Base-by-base conservation (phyloP, 2,113 vertebrate genomes). In the Peromyscus leucopus region DNA sequence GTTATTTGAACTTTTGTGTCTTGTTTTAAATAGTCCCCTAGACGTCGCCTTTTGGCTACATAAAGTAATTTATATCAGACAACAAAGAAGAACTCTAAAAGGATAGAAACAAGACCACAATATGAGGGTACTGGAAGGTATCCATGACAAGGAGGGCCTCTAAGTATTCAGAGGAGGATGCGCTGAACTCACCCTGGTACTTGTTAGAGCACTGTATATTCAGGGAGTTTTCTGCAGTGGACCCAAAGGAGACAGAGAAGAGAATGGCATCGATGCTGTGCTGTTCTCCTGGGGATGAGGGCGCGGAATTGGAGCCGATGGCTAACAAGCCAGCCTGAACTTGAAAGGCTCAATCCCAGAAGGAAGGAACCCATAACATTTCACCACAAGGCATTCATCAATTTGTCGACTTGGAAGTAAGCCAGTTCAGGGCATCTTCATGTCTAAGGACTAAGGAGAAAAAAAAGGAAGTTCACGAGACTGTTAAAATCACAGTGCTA, bases 1-100 rank as follows among this genome's bases (percentile, higher is more conserved):
- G 4, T 55, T 42, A 61, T 80, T 76, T 94, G 36, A 92, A 83
- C 57, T 83, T 63, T 88, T 80, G 46, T 63, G 28, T 93, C 61
- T 76, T 80, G 15, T 91, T 95, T 80, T 80, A 86, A 69, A 55
- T 63, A 61, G 76, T 93, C 71, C 74, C 46, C 28, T 88, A 57
- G 19, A 57, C 10, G 42, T 94, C 31, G 61, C 22, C 55, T 89
- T 89, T 63, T 92, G 71, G 59, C 46, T 92, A 84, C 24, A 75
- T 75, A 42, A 71, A 83, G 10, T 90, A 22, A 83, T 83, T 74
- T 89, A 5, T 85, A 24, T 75, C 61, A 76, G 63, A 92, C 48
- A 59, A n/a, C 79, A 87, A 71, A 36, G 51, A 75, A 65, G 28
- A 71, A 46, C 63, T 67, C 1, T 83, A 83, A 82, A 93, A 91